phyloP scores from a whole-genome alignment of 30 jellyfish, hydroid and myxozoan genomes.

The Hydractinia symbiolongicarpus region DNA sequence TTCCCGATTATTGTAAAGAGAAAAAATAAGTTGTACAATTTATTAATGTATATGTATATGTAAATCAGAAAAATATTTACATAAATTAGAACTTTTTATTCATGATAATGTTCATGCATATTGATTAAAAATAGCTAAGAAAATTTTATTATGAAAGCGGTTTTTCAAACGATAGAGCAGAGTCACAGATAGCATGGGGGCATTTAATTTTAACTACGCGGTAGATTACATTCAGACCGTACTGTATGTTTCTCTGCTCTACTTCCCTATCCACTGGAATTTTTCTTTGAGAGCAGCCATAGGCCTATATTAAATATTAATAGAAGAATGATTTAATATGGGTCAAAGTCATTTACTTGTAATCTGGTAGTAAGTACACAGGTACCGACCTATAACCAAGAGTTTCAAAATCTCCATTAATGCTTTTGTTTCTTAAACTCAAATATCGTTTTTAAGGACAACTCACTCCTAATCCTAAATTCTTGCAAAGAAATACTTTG shows the following conservation, averaged over 20 bases:
- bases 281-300: neutral
- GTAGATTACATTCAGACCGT: too few relatives aligned
- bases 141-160: neutral
- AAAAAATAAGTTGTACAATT: too few relatives aligned
- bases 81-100: too few relatives aligned
- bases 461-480: constrained; percentile 26
- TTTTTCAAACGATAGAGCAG: too few relatives aligned
- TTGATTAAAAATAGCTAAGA: too few relatives aligned
- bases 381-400: neutral
- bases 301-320: neutral
- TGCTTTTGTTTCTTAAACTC: constrained; percentile 7
- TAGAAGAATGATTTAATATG: neutral
- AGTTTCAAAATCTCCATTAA: constrained; percentile 21
- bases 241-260: constrained; percentile 4
- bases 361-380: neutral
- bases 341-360: neutral
- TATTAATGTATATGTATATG: too few relatives aligned
- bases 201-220: too few relatives aligned
- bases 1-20: too few relatives aligned
- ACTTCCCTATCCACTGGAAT: neutral
- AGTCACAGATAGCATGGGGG: too few relatives aligned
- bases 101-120: too few relatives aligned
- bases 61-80: too few relatives aligned
- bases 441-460: constrained; percentile 12
- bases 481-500: neutral